Evolutionary conservation across 2,113 vertebrate genomes (phyloP).

Genomic region (Amia ocellicauda): DNA sequence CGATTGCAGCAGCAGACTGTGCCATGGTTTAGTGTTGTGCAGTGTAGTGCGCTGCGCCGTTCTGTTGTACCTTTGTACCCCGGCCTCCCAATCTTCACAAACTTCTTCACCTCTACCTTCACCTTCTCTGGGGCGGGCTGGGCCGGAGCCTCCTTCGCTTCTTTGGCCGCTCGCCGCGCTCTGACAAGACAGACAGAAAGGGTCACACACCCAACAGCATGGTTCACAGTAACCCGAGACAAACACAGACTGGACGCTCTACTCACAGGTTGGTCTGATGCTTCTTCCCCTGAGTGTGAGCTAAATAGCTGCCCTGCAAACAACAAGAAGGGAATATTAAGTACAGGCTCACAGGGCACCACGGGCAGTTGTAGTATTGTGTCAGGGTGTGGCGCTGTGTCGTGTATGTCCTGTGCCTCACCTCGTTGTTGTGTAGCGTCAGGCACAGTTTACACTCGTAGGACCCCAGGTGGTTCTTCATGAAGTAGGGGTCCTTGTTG

Average conservation of each 20-base stretch:
- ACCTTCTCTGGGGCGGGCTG: slow-evolving; percentile 96
- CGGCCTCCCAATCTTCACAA: slow-evolving; percentile 95
- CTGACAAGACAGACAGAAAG: slow-evolving; percentile 42
- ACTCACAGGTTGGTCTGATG: slow-evolving; percentile 98
- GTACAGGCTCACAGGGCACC: no score
- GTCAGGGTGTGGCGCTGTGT: no score
- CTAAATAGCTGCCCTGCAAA: slow-evolving; percentile 89
- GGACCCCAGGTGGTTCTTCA: slow-evolving; percentile 98
- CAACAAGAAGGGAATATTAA: neutral
- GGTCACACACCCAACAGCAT: neutral
- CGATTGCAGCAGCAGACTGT: no score
- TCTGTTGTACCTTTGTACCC: slow-evolving; percentile 86
- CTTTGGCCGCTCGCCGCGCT: slow-evolving; percentile 87
- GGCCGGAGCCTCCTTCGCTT: slow-evolving; percentile 94
- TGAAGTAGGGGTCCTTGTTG: slow-evolving; percentile 98
- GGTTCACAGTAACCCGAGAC: neutral
- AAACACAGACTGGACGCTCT: neutral
- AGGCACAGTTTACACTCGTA: slow-evolving; percentile 97
- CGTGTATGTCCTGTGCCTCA: slow-evolving; percentile 35
- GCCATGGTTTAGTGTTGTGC: no score
- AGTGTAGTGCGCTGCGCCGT: no score
- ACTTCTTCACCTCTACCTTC: slow-evolving; percentile 97
- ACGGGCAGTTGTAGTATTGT: no score
- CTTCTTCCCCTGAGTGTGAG: slow-evolving; percentile 97
- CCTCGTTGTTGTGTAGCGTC: slow-evolving; percentile 97